Conservation (phyloP, 30 jellyfish, hydroid and myxozoan genomes). For the Aurelia aurita region DNA sequence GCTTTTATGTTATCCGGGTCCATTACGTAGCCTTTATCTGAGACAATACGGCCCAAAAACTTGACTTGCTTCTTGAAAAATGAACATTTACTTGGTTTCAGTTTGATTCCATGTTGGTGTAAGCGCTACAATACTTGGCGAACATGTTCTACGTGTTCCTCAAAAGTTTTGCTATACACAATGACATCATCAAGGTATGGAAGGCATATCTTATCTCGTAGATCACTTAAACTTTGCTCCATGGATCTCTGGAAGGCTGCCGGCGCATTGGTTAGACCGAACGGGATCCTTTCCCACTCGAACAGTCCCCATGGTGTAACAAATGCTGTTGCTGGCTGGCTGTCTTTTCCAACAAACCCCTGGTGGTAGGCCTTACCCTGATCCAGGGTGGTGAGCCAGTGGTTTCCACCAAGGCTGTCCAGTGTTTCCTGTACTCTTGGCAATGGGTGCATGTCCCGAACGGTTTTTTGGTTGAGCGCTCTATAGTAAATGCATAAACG, state of each 20-base stretch:
- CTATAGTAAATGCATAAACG: too few species aligned
- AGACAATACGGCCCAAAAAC: conserved; percentile 55
- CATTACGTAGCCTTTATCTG: conserved; percentile 45
- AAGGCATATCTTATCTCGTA: too few species aligned
- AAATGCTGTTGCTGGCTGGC: too few species aligned
- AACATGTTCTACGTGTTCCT: conserved; percentile 61
- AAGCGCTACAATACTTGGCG: conserved; percentile 56
- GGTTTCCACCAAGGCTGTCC: conserved; percentile 56
- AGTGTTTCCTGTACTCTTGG: conserved; percentile 21
- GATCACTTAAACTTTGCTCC: background rate
- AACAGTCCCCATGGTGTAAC: too few species aligned
- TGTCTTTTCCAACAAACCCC: too few species aligned
- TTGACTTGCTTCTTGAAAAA: conserved; percentile 55
- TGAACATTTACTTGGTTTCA: conserved; percentile 50
- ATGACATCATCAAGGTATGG: conserved; percentile 61
- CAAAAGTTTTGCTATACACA: conserved; percentile 34
- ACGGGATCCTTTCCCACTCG: too few species aligned
- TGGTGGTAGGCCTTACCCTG: too few species aligned
- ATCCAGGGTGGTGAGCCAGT: conserved; percentile 36
- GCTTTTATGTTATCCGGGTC: conserved; percentile 47
- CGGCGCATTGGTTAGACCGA: conserved; percentile 68
- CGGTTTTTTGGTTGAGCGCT: too few species aligned
- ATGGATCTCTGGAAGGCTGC: conserved; percentile 65
- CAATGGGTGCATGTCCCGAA: too few species aligned
- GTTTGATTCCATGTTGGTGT: conserved; percentile 53